phyloP scores from a whole-genome alignment of 2,888 invertebrate species.

The Euplagia quadripunctaria region DNA sequence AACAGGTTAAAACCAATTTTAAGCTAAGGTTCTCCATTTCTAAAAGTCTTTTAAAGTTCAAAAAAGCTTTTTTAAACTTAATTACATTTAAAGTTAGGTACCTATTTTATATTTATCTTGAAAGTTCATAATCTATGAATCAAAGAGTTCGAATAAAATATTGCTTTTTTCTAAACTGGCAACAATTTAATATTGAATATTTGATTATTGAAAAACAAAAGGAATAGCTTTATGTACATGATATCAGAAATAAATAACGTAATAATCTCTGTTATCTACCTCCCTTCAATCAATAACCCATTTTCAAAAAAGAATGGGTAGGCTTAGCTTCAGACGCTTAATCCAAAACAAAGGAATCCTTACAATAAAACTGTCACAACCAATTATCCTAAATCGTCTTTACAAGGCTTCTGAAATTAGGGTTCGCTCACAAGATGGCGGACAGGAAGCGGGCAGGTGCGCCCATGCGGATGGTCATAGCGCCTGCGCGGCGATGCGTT shows the following conservation, averaged over 20 bases:
- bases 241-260: background rate
- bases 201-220: background rate
- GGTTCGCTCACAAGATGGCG: slow-evolving; percentile 68
- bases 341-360: slow-evolving; percentile 21
- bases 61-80: background rate
- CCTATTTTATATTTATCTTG: no score
- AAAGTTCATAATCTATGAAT: no score
- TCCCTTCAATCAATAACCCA: background rate
- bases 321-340: background rate
- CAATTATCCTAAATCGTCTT: slow-evolving; percentile 20
- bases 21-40: background rate
- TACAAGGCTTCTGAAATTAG: slow-evolving; percentile 23
- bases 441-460: slow-evolving; percentile 81
- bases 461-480: slow-evolving; percentile 66
- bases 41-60: background rate
- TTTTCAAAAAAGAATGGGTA: background rate
- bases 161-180: no score
- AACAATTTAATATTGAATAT: background rate
- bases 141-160: no score
- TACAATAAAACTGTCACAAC: slow-evolving; percentile 22
- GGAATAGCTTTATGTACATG: background rate
- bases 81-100: background rate
- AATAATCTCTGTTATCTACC: background rate
- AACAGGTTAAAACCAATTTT: background rate
- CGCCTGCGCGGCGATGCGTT: slow-evolving; percentile 72